These are phyloP conservation scores for Nylanderia fulva DNA, from an alignment of 1,140 invertebrate genomes.

Conservation along the genomic window DNA sequence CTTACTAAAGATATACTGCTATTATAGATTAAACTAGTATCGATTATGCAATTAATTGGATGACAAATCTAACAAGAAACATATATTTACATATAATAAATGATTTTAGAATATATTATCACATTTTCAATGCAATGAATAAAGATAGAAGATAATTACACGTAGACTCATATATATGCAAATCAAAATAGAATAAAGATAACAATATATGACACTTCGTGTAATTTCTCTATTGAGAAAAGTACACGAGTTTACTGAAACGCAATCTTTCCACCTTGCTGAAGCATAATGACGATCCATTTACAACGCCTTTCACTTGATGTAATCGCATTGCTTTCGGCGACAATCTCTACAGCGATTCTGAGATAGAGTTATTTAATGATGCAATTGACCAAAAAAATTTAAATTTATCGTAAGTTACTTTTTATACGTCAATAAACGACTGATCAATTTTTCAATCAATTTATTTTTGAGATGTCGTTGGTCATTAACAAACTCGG, in stretches of 20 bases:
- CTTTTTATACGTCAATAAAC: neutral
- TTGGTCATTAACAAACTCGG: neutral
- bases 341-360: neutral
- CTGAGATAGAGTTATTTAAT: neutral
- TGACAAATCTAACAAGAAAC: no score
- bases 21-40: neutral
- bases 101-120: neutral
- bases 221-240: neutral
- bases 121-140: neutral
- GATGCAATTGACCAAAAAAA: no score
- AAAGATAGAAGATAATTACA: neutral
- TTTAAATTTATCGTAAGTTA: neutral
- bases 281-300: constrained; percentile 15
- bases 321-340: constrained; percentile 34
- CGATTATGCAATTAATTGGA: neutral
- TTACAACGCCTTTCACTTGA: constrained; percentile 43
- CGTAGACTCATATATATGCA: neutral
- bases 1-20: neutral
- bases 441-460: no score
- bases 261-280: neutral
- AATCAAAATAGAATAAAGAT: neutral
- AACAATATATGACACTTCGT: neutral
- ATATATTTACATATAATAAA: neutral
- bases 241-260: constrained; percentile 10
- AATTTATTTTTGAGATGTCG: neutral